Evolutionary conservation across 2,113 vertebrate species (phyloP).

Genomic region (Syrrhaptes paradoxus): DNA sequence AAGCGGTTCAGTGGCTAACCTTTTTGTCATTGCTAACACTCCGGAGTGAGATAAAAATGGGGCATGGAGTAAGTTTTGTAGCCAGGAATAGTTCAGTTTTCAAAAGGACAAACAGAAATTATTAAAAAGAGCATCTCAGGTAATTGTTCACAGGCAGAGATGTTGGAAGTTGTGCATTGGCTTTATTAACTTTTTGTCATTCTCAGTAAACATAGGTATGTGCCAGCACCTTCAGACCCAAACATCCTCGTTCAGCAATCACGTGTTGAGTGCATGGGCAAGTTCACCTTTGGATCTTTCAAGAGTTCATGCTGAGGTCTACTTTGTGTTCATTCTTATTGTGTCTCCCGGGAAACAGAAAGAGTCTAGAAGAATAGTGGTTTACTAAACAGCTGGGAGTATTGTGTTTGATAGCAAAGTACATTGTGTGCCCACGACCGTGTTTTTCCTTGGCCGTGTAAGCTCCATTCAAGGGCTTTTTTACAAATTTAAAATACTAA

Average conservation of each 20-base stretch:
- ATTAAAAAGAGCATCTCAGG: background rate
- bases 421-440: background rate
- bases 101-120: background rate
- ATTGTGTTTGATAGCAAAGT: background rate
- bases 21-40: background rate
- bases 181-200: slow-evolving; percentile 29
- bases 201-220: slow-evolving; percentile 40
- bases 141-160: background rate
- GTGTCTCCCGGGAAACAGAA: slow-evolving; percentile 58
- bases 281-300: slow-evolving; percentile 53
- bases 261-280: background rate
- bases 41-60: background rate
- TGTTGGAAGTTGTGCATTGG: background rate
- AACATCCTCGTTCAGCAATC: background rate
- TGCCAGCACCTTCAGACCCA: slow-evolving; percentile 31
- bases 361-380: background rate
- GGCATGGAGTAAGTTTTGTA: background rate
- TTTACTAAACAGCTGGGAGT: slow-evolving; percentile 29
- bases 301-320: slow-evolving; percentile 38
- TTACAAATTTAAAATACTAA: background rate
- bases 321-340: slow-evolving; percentile 30
- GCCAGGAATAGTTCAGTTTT: background rate
- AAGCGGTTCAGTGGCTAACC: background rate
- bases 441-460: background rate
- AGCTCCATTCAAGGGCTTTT: background rate